Evolutionary conservation across 2,888 invertebrate species (phyloP).

Genomic region (Eupithecia subumbrata): DNA sequence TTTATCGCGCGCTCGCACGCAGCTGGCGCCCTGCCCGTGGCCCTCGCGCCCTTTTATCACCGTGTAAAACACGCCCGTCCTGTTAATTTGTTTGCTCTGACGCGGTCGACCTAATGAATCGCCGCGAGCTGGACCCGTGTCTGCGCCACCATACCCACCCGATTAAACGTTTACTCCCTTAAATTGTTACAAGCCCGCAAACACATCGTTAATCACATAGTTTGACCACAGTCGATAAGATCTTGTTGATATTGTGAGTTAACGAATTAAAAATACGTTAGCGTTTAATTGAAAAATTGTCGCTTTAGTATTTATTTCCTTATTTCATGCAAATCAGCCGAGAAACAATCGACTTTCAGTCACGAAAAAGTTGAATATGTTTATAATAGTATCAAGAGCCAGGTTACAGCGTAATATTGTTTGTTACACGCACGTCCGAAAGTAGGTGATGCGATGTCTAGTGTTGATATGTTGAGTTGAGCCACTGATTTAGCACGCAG

Average conservation of each 20-base stretch:
- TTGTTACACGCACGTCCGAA: conserved; percentile 52
- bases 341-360: conserved; percentile 12
- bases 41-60: conserved; percentile 80
- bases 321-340: conserved; percentile 15
- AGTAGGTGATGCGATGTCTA: conserved; percentile 60
- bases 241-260: conserved; percentile 48
- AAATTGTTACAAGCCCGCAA: conserved; percentile 72
- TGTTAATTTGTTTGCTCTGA: conserved; percentile 83
- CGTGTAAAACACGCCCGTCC: conserved; percentile 78
- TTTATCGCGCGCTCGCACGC: conserved; percentile 75
- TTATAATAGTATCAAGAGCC: background rate
- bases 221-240: conserved; percentile 55
- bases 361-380: conserved; percentile 20
- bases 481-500: conserved; percentile 74
- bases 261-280: conserved; percentile 29
- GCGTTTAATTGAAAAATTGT: conserved; percentile 21
- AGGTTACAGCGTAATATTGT: conserved; percentile 7
- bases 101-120: conserved; percentile 81
- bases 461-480: conserved; percentile 68
- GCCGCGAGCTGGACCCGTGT: conserved; percentile 78
- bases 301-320: background rate
- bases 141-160: conserved; percentile 59
- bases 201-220: conserved; percentile 77
- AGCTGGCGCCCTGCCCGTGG: conserved; percentile 70
- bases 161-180: conserved; percentile 78